Conservation (phyloP, 64 coral and sea anemone genomes). For the Pocillopora verrucosa region DNA sequence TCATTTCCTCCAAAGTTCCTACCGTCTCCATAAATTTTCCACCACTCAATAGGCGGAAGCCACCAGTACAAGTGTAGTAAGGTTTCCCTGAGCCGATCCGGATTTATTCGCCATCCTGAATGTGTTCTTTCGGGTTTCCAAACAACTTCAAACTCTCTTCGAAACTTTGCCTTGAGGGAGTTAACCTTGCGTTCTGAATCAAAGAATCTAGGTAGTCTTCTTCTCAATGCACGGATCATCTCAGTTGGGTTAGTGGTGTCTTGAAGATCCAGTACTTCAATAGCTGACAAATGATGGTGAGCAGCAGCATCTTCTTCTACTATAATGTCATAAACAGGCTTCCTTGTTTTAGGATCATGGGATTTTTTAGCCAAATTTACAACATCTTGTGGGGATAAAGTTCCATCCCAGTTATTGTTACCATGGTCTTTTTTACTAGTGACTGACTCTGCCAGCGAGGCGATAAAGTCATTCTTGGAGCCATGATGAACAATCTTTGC, state of each 20-base stretch:
- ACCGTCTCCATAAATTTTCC: constrained; percentile 49
- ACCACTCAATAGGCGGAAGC: constrained; percentile 41
- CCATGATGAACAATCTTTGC: constrained; percentile 32
- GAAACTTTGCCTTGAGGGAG: not conserved
- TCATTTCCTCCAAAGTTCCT: constrained; percentile 37
- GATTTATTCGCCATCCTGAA: constrained; percentile 35
- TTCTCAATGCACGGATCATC: constrained; percentile 15
- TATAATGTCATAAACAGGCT: not conserved
- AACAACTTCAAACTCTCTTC: constrained; percentile 10
- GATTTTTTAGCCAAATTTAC: not conserved
- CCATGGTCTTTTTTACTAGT: not conserved
- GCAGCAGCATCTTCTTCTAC: not conserved
- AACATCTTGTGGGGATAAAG: not conserved
- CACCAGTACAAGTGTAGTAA: constrained; percentile 9
- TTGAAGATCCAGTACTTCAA: constrained; percentile 5
- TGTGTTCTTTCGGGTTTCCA: constrained; percentile 13
- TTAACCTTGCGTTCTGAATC: constrained; percentile 43
- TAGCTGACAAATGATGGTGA: constrained; percentile 4
- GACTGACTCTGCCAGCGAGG: constrained; percentile 21
- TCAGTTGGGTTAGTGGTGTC: constrained; percentile 34
- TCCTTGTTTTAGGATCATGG: not conserved
- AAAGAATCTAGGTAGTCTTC: constrained; percentile 14
- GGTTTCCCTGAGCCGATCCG: not conserved
- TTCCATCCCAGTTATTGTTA: constrained; percentile 18
- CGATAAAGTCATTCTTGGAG: constrained; percentile 12